Evolutionary conservation across 1,140 invertebrate genomes (phyloP), one percentile per base, ranked within the genome.

Genomic region (Amyelois transitella): DNA sequence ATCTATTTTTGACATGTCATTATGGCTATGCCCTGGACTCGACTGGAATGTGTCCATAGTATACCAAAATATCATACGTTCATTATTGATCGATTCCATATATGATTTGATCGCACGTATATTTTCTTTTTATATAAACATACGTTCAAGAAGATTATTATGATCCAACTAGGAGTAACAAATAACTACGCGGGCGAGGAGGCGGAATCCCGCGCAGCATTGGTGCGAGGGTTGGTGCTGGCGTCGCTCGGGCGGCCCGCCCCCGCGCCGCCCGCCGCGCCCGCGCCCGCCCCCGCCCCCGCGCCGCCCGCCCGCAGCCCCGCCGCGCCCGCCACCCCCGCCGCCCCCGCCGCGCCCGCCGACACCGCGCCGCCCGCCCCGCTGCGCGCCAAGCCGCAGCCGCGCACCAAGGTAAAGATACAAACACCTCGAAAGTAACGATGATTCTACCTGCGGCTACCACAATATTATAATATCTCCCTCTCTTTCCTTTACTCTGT

Each of bases 141-240:
- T 43, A 8, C 19, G 18, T 28, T 51, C n/a, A 5, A 19, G 2
- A 24, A n/a, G n/a, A 28, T 44, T 47, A 14, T 19, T 43, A 5
- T n/a, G n/a, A n/a, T n/a, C n/a, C n/a, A n/a, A n/a, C n/a, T 58
- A 81, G 75, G 69, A 12, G 62, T 60, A 7, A 62, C 59, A 21
- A 62, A 62, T 18, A 51, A 65, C 51, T 44, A 54, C 48, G 58
- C 52, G 21, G 55, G 55, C 8, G 62, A 62, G 38, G 80, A 85
- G 60, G 68, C 75, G n/a, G 73, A 72, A 63, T 75, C 60, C 19
- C 82, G 79, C 55, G 73, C 77, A 55, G 79, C 79, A 51, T 71
- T 82, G 43, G 66, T 83, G 28, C 77, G 80, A 53, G 78, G 75
- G 12, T 75, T 83, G 44, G 67, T 81, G 69, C 81, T 82, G 44